Conservation (phyloP, 2,888 invertebrate genomes). For the Epirrhoe tristata region DNA sequence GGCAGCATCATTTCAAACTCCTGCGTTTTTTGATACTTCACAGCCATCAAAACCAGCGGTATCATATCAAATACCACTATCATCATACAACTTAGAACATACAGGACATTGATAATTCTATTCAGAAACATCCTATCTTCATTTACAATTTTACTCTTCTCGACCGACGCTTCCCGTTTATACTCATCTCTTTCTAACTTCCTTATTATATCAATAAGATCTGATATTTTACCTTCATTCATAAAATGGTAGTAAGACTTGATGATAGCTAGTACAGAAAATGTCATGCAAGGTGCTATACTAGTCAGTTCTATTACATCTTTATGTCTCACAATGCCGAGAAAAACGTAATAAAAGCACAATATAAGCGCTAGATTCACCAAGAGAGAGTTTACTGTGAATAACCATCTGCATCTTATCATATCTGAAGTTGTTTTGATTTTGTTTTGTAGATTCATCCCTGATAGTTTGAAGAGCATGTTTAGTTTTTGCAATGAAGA, state of each 20-base stretch:
- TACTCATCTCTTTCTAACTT: constrained; percentile 46
- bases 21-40: constrained; percentile 53
- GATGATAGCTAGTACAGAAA: constrained; percentile 46
- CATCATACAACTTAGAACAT: constrained; percentile 51
- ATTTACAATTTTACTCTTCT: constrained; percentile 43
- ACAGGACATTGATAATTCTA: constrained; percentile 49
- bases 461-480: constrained; percentile 48
- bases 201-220: constrained; percentile 45
- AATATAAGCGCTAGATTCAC: constrained; percentile 44
- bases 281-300: constrained; percentile 51
- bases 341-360: constrained; percentile 44
- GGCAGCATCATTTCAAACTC: constrained; percentile 55
- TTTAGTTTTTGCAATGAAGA: constrained; percentile 48
- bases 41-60: constrained; percentile 52
- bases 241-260: constrained; percentile 48
- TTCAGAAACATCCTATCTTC: constrained; percentile 49
- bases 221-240: constrained; percentile 43
- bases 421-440: constrained; percentile 39
- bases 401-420: constrained; percentile 48
- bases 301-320: constrained; percentile 53
- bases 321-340: constrained; percentile 45
- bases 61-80: constrained; percentile 52
- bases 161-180: constrained; percentile 28
- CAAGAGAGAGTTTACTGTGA: constrained; percentile 49
- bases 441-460: constrained; percentile 46